A percentile compares a stretch with the other conserved stretches of the same genome.
phyloP scores from a whole-genome alignment of 1,140 invertebrate species.

The Papilio machaon region DNA sequence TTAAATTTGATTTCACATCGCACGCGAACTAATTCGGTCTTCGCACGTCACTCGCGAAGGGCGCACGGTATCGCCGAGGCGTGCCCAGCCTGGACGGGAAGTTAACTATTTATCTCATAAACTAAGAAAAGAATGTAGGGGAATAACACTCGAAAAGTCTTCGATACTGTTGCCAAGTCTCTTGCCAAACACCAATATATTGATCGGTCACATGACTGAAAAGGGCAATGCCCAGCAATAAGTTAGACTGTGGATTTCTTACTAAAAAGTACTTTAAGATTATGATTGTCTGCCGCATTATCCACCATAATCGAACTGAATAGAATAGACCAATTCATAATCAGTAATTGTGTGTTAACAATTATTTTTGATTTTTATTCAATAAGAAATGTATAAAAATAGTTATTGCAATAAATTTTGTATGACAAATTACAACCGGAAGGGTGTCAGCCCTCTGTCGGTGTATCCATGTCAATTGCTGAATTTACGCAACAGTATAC shows the following conservation, averaged over 20 bases:
- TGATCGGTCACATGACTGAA: not conserved
- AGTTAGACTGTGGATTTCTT: not conserved
- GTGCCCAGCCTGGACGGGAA: not conserved
- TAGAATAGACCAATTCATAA: not conserved
- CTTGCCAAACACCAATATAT: not conserved
- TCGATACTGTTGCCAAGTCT: not conserved
- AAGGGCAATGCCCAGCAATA: not conserved
- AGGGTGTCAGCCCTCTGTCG: not conserved
- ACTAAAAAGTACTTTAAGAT: not conserved
- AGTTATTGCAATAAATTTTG: not conserved
- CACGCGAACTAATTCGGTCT: slow-evolving; percentile 17
- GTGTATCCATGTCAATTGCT: slow-evolving; percentile 16
- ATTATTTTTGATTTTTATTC: not conserved
- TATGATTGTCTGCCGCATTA: no score
- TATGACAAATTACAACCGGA: slow-evolving; percentile 15
- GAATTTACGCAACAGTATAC: slow-evolving; percentile 25
- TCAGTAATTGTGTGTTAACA: not conserved
- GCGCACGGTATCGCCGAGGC: slow-evolving; percentile 6
- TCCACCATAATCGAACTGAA: no score
- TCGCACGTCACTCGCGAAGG: slow-evolving; percentile 18
- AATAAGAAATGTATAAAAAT: not conserved
- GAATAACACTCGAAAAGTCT: not conserved
- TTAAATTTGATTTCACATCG: slow-evolving; percentile 16
- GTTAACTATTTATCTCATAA: slow-evolving; percentile 3
- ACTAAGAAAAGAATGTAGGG: not conserved